Evolutionary conservation across 2,888 invertebrate species (phyloP), one percentile per base, ranked within the genome.

Genomic region (Scaptomyza parva): DNA sequence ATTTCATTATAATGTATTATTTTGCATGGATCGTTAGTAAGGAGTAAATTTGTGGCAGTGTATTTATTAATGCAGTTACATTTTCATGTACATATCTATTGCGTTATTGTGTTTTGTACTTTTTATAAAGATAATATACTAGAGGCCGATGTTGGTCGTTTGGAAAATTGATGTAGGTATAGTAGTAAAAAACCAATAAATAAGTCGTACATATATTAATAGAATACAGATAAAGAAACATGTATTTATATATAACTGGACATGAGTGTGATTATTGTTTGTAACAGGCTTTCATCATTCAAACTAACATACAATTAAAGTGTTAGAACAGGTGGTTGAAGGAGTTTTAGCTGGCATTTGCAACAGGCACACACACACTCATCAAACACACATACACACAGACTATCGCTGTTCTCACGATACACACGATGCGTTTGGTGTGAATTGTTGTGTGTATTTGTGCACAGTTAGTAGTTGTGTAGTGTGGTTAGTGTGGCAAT

Each of bases 401-500:
- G 5, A 47, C 40, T 47, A 1, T n/a, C 12, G 30, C 37, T 35
- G 22, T 11, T 24, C 43, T 28, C 22, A 43, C 14, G 30, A 45
- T 40, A 39, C 41, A 39, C 17, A 37, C 37, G 33, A 35, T 45
- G 50, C 37, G 26, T 39, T 53, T 9, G 12, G 30, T 47, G 47
- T 30, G 30, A 1, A 14, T 47, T 47, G 47, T 14, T 18, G n/a
- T 26, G 12, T 62, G 53, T 57, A n/a, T 14, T 18, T 48, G 62
- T 65, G 60, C 73, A 14, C 39, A 58, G 65, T 83, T 88, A 86
- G 84, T 86, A 84, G 63, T 86, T 71, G 68, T 86, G 86, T 64
- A 84, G 78, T 76, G 88, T 84, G 70, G 87, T 88, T 73, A 88
- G 64, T 76, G 84, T 88, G 71, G 88, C 88, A 73, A 88, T 54